Evolutionary conservation across 2,797 vertebrate species (phyloP).

Genomic region (Notolepis coatsorum): DNA sequence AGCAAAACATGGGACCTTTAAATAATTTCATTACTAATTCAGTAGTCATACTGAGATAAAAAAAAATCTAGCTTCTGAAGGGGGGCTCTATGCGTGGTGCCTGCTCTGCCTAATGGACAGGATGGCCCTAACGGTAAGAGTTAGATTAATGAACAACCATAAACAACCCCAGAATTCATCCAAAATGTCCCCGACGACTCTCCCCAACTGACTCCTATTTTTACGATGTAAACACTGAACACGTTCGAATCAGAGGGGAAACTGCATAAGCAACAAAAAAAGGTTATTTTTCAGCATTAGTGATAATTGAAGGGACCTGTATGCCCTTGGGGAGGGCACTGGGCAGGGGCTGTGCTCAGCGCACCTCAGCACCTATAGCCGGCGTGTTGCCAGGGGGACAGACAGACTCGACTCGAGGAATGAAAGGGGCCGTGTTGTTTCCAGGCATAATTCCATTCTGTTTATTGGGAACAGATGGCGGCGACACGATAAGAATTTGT

Average conservation of each 20-base stretch:
- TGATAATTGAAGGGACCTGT: not conserved
- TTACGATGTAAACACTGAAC: constrained; percentile 4
- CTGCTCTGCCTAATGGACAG: too few species aligned
- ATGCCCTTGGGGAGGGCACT: constrained; percentile 53
- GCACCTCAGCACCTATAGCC: constrained; percentile 10
- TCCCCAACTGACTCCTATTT: not conserved
- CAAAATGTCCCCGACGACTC: too few species aligned
- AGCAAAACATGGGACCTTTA: too few species aligned
- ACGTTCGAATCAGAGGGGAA: not conserved
- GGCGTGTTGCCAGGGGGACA: constrained; percentile 51
- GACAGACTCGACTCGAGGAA: constrained; percentile 71
- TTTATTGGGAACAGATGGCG: constrained; percentile 75
- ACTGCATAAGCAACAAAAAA: not conserved
- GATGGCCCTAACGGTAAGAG: too few species aligned
- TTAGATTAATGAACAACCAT: too few species aligned
- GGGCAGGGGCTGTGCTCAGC: not conserved
- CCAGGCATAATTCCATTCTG: constrained; percentile 47
- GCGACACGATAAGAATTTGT: constrained; percentile 62
- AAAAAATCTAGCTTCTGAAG: too few species aligned
- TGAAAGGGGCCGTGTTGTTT: constrained; percentile 60
- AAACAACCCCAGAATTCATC: too few species aligned
- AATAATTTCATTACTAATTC: too few species aligned
- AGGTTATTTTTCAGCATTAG: not conserved
- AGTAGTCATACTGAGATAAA: too few species aligned
- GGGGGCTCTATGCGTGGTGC: too few species aligned